Percentiles rank a stretch among this genome's conserved stretches.
Evolutionary conservation across 2,113 vertebrate genomes (phyloP).

Genomic region (Bubo scandiacus): DNA sequence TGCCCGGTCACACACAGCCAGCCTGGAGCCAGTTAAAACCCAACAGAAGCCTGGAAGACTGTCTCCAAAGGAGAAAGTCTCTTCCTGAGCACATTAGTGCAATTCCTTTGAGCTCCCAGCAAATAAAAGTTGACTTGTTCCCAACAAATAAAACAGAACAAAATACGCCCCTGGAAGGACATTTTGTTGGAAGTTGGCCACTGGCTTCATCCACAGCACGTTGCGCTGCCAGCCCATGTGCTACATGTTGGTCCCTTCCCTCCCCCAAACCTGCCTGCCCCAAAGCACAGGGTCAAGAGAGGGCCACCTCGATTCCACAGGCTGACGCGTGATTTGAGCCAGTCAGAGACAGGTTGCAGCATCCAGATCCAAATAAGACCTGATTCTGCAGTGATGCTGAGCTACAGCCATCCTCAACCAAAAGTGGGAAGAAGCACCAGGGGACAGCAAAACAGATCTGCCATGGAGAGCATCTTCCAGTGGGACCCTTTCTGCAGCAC

Average conservation of each 20-base stretch:
- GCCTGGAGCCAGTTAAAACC: background rate
- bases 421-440: background rate
- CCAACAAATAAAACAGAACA: background rate
- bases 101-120: background rate
- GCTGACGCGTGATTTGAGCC: rapidly evolving
- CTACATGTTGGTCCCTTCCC: background rate
- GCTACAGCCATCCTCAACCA: background rate
- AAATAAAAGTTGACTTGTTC: background rate
- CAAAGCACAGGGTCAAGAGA: background rate
- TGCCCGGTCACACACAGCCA: background rate
- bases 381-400: background rate
- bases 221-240: background rate
- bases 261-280: background rate
- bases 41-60: background rate
- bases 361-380: background rate
- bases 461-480: background rate
- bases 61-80: background rate
- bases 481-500: background rate
- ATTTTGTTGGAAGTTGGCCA: background rate
- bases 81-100: background rate
- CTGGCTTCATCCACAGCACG: background rate
- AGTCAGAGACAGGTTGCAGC: background rate
- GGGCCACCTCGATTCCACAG: background rate
- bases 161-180: background rate
- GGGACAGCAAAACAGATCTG: background rate